A percentile compares a stretch with the other conserved stretches of the same genome.
phyloP scores from a whole-genome alignment of 2,888 invertebrate genomes.

The Rhamnusium bicolor region DNA sequence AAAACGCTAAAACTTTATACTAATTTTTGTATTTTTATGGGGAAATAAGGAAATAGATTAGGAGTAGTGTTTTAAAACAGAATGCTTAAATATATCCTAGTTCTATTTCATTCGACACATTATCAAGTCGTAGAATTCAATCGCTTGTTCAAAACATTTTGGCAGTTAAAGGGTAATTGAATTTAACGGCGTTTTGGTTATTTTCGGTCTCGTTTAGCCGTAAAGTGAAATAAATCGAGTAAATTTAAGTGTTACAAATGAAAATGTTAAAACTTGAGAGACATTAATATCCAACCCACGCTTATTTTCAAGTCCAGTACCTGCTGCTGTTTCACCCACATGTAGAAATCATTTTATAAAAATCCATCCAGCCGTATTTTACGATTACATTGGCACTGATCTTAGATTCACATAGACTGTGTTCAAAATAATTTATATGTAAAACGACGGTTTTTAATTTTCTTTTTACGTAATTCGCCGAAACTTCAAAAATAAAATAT shows the following conservation, averaged over 20 bases:
- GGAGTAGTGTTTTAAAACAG: too few species aligned
- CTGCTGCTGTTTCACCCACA: slow-evolving; percentile 3
- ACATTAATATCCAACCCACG: slow-evolving; percentile 17
- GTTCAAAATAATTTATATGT: slow-evolving; percentile 12
- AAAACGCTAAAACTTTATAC: too few species aligned
- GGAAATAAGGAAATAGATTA: too few species aligned
- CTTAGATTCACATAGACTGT: neutral
- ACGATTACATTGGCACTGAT: slow-evolving; percentile 10
- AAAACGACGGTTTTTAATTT: neutral
- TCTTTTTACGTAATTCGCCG: neutral
- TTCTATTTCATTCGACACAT: neutral
- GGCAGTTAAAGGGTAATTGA: neutral
- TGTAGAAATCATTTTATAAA: slow-evolving; percentile 9
- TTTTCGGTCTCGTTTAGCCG: neutral
- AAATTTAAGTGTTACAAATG: neutral
- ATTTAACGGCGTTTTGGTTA: neutral
- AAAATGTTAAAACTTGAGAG: neutral
- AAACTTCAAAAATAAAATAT: slow-evolving; percentile 3
- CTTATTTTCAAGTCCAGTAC: slow-evolving; percentile 9
- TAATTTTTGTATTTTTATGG: too few species aligned
- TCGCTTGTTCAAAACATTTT: neutral
- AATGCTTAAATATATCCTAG: neutral
- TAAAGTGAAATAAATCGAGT: neutral
- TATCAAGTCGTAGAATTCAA: neutral
- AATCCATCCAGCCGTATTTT: neutral